Evolutionary conservation across 2,113 vertebrate species (phyloP).

Genomic region (Genyomyrus donnyi): DNA sequence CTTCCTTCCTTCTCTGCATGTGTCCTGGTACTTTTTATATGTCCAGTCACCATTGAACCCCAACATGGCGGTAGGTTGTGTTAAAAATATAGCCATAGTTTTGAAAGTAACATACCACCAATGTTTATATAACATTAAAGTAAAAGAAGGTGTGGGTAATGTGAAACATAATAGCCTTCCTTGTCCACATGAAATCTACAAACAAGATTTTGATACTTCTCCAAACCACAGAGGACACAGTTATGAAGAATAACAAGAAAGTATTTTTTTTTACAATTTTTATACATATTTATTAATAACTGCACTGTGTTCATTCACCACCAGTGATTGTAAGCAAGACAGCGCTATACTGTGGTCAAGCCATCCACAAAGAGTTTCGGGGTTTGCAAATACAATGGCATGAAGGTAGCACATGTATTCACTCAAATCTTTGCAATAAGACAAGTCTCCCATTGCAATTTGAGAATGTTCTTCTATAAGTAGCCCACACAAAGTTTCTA

Average conservation of each 20-base stretch:
- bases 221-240: neutral
- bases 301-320: neutral
- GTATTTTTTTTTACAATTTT: neutral
- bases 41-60: slow-evolving; percentile 79
- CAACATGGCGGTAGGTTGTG: slow-evolving; percentile 78
- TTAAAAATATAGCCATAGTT: neutral
- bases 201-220: neutral
- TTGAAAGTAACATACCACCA: neutral
- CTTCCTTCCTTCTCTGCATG: slow-evolving; percentile 28
- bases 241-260: neutral
- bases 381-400: neutral
- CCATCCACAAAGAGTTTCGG: neutral
- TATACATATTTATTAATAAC: neutral
- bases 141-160: neutral
- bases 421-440: too few relatives aligned
- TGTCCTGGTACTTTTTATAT: slow-evolving; percentile 36
- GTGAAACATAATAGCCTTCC: neutral
- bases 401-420: neutral
- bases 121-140: neutral
- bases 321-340: neutral
- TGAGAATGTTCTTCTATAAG: neutral
- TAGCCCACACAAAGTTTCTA: neutral
- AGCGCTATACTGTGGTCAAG: neutral
- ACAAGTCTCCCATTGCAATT: neutral
- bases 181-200: neutral